Conservation (phyloP, 2,797 vertebrate species). For the Lepus oiostolus region DNA sequence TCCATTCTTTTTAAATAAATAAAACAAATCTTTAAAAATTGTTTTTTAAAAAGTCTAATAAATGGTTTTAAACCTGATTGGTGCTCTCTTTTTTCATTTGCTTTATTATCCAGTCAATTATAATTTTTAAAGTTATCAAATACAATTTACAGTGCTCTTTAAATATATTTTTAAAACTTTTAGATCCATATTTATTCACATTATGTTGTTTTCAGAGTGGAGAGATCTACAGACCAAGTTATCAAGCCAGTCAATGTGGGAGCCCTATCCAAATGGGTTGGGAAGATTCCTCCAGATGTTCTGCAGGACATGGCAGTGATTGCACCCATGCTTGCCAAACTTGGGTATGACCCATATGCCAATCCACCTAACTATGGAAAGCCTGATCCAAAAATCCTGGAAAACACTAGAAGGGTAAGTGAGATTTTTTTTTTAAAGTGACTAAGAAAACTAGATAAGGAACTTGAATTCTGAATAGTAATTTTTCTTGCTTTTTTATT, state of each 20-base stretch:
- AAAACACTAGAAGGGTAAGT: conserved; percentile 98
- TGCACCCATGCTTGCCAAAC: conserved; percentile 96
- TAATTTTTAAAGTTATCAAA: conserved; percentile 27
- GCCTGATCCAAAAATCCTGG: conserved; percentile 96
- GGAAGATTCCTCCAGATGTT: conserved; percentile 96
- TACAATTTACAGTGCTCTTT: conserved; percentile 40
- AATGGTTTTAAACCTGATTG: not conserved
- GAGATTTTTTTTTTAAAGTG: not conserved
- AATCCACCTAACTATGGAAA: conserved; percentile 98
- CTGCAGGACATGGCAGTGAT: conserved; percentile 96
- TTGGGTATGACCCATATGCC: conserved; percentile 97
- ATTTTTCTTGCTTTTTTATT: conserved; percentile 12
- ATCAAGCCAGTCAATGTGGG: conserved; percentile 98
- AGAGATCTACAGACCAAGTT: conserved; percentile 98
- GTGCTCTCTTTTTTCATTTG: not conserved
- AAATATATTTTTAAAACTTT: not conserved
- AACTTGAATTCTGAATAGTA: not conserved
- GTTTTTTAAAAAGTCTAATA: conserved; percentile 21
- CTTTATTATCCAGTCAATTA: conserved; percentile 46
- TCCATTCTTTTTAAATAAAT: no score
- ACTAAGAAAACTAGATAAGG: conserved; percentile 5
- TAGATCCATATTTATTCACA: not conserved
- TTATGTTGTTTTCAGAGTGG: conserved; percentile 91
- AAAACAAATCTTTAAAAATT: not conserved
- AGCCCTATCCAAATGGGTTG: conserved; percentile 98